Evolutionary conservation across 2,113 vertebrate genomes (phyloP).

Genomic region (Tragelaphus buxtoni): DNA sequence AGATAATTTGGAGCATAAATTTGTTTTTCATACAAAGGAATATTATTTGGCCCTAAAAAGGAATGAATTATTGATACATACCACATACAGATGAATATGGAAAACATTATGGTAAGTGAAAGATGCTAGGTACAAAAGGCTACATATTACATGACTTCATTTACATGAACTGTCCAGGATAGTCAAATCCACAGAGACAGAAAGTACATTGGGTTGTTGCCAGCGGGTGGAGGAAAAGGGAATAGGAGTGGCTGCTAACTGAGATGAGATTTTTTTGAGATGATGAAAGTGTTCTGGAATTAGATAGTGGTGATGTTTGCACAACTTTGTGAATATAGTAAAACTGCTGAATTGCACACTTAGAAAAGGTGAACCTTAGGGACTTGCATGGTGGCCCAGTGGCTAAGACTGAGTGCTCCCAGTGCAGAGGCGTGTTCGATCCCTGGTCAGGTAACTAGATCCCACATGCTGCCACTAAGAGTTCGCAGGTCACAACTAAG

Average conservation of each 20-base stretch:
- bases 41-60: background rate
- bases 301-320: background rate
- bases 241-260: background rate
- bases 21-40: background rate
- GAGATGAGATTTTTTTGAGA: background rate
- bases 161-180: background rate
- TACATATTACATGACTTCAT: background rate
- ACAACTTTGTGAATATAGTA: background rate
- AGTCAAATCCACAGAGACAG: background rate
- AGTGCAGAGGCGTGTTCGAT: background rate
- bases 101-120: background rate
- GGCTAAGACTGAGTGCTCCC: background rate
- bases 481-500: background rate
- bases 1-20: background rate
- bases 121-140: background rate
- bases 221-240: no score
- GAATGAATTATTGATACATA: background rate
- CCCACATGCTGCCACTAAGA: background rate
- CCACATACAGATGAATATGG: background rate
- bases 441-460: background rate
- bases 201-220: background rate
- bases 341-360: background rate
- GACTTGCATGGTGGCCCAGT: background rate
- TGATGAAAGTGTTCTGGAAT: background rate
- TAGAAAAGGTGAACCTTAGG: background rate